Evolutionary conservation across 2,113 vertebrate genomes (phyloP).

Genomic region (Rana temporaria): DNA sequence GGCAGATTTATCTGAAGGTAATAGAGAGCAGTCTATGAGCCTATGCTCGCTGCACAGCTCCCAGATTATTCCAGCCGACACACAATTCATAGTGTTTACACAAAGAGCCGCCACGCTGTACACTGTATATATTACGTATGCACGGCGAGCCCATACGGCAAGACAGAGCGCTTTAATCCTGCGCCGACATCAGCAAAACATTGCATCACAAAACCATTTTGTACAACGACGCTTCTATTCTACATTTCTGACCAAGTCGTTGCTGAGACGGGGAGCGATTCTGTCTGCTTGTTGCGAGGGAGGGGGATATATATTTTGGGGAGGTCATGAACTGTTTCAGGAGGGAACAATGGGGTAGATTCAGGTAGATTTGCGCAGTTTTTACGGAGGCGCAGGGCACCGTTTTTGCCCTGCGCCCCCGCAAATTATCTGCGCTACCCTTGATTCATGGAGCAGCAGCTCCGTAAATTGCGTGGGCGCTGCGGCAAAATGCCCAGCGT

Average conservation of each 20-base stretch:
- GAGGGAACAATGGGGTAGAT: slow-evolving; percentile 75
- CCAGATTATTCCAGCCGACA: not conserved
- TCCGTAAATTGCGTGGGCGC: too few relatives aligned
- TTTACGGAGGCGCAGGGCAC: too few relatives aligned
- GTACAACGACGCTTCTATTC: not conserved
- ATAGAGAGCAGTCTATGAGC: too few relatives aligned
- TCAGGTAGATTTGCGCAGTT: too few relatives aligned
- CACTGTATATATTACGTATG: slow-evolving; percentile 26
- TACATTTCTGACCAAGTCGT: not conserved
- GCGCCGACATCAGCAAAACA: not conserved
- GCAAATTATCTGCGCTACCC: too few relatives aligned
- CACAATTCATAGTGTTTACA: not conserved
- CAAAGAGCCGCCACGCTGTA: not conserved
- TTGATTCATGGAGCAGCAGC: too few relatives aligned
- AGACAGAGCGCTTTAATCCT: slow-evolving; percentile 13
- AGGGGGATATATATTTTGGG: not conserved
- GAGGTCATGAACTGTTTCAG: slow-evolving; percentile 75
- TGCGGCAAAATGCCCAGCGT: too few relatives aligned
- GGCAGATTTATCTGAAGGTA: too few relatives aligned
- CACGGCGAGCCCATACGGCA: not conserved
- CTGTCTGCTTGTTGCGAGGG: not conserved
- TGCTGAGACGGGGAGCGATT: not conserved
- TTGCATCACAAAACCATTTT: slow-evolving; percentile 32
- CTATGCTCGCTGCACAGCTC: too few relatives aligned
- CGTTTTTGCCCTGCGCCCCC: too few relatives aligned